Conservation (phyloP, 2,888 invertebrate species). For the Rhorus exstirpatorius region DNA sequence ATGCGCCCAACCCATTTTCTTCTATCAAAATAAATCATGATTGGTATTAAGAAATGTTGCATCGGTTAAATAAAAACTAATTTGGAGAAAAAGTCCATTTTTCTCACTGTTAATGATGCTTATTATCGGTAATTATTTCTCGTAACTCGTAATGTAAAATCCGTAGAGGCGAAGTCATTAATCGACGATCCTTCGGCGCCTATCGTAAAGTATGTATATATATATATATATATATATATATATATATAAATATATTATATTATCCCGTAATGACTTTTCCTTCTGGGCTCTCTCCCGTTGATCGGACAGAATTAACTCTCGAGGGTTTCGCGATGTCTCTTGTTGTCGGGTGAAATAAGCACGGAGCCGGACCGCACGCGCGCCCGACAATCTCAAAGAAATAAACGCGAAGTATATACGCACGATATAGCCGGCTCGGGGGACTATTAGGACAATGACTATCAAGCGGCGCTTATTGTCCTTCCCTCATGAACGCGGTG, state of each 20-base stretch:
- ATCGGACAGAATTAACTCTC: conserved; percentile 65
- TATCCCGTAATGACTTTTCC: conserved; percentile 17
- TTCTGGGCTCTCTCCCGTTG: conserved; percentile 13
- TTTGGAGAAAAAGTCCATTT: background rate
- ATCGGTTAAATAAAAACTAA: background rate
- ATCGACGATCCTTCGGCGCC: conserved; percentile 42
- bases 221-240: background rate
- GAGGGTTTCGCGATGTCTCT: conserved; percentile 49
- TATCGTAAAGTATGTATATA: conserved; percentile 2
- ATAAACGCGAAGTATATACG: conserved; percentile 44
- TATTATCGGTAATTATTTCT: conserved; percentile 31
- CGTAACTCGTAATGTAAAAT: background rate
- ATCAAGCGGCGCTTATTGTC: conserved; percentile 84
- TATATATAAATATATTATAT: no score
- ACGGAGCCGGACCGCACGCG: conserved; percentile 62
- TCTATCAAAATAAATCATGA: background rate
- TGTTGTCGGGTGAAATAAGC: conserved; percentile 59
- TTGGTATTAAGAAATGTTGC: background rate
- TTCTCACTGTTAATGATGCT: background rate
- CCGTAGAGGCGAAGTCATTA: conserved; percentile 22
- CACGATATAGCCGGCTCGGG: conserved; percentile 55
- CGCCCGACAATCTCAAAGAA: conserved; percentile 66
- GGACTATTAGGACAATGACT: conserved; percentile 82
- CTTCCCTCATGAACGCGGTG: conserved; percentile 82
- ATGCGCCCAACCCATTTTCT: no score